Percentiles rank a stretch among this genome's conserved stretches.
These are phyloP conservation scores for Carollia perspicillata DNA, from an alignment of 2,113 vertebrate genomes.

Conservation along the genomic window DNA sequence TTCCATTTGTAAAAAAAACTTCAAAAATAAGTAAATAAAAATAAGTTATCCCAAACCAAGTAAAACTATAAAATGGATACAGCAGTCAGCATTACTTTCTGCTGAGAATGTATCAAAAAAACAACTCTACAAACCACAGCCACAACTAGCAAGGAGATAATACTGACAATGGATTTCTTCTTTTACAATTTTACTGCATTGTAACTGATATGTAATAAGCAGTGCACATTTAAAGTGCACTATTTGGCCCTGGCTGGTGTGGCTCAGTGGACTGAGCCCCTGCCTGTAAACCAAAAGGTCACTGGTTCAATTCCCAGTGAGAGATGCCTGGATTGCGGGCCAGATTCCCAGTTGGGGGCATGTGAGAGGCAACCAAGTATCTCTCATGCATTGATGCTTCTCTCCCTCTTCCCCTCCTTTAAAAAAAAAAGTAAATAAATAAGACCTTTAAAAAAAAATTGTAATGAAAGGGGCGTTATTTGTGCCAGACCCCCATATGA, in stretches of 20 bases:
- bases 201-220: neutral
- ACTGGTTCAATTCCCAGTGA: too few relatives aligned
- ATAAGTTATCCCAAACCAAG: neutral
- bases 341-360: too few relatives aligned
- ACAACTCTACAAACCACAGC: neutral
- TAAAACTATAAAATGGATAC: neutral
- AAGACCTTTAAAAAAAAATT: too few relatives aligned
- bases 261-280: too few relatives aligned
- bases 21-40: neutral
- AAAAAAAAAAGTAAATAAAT: too few relatives aligned
- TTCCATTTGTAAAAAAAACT: neutral
- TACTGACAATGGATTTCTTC: neutral
- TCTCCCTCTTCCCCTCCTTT: too few relatives aligned
- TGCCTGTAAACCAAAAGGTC: too few relatives aligned
- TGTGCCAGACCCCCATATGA: neutral
- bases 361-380: too few relatives aligned
- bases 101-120: neutral
- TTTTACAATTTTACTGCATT: neutral
- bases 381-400: too few relatives aligned
- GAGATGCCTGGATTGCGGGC: too few relatives aligned
- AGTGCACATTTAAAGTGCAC: neutral
- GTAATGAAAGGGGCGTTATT: too few relatives aligned
- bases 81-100: neutral
- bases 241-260: neutral
- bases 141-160: neutral